Conservation (phyloP, 1,140 invertebrate species). For the Drosophila prosaltans region DNA sequence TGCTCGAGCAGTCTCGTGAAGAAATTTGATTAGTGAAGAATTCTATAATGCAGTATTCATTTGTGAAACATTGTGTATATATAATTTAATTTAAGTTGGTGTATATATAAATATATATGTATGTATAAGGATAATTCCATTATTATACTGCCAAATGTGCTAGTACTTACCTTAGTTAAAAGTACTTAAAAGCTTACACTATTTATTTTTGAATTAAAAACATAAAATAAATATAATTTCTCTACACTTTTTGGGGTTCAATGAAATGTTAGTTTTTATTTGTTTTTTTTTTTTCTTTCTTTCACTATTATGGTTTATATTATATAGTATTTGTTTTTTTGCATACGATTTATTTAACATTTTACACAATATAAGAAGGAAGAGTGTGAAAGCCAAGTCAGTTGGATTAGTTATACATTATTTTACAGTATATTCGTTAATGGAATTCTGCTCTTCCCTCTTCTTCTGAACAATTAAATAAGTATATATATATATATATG, state of each 20-base stretch:
- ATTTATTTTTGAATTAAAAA: too few relatives aligned
- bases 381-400: conserved; percentile 16
- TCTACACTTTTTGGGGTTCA: conserved; percentile 54
- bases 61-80: background rate
- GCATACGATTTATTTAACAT: conserved; percentile 21
- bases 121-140: too few relatives aligned
- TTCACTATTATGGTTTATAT: conserved; percentile 52
- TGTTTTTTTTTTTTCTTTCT: conserved; percentile 54
- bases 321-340: conserved; percentile 64
- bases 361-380: conserved; percentile 25
- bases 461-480: conserved; percentile 37
- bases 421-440: conserved; percentile 6
- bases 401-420: conserved; percentile 9
- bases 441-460: conserved; percentile 20
- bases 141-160: too few relatives aligned
- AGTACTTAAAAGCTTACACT: background rate
- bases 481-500: conserved; percentile 7
- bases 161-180: background rate
- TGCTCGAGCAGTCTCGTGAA: background rate
- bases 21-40: conserved; percentile 38
- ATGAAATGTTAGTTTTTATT: conserved; percentile 61
- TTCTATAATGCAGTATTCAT: background rate
- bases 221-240: background rate
- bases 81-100: too few relatives aligned
- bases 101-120: too few relatives aligned